Conservation (phyloP, 2,888 invertebrate species). For the Eupithecia exiguata region DNA sequence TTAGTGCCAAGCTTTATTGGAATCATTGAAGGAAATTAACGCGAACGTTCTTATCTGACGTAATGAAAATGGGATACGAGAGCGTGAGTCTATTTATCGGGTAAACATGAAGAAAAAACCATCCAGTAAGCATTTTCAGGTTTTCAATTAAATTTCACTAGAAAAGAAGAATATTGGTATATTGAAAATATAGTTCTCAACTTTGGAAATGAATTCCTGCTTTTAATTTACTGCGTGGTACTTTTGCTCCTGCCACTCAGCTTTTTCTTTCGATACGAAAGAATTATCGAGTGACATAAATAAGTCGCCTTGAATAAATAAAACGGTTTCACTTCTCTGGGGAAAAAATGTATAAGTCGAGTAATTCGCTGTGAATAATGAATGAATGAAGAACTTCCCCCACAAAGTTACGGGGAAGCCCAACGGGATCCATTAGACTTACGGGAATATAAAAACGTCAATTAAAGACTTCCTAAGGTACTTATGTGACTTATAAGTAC, state of each 20-base stretch:
- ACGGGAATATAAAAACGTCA: constrained; percentile 60
- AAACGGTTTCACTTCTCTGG: constrained; percentile 66
- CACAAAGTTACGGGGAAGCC: constrained; percentile 54
- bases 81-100: constrained; percentile 10
- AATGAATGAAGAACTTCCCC: constrained; percentile 67
- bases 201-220: constrained; percentile 17
- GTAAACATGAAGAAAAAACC: constrained; percentile 12
- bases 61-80: constrained; percentile 47
- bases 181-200: constrained; percentile 19
- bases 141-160: constrained; percentile 17
- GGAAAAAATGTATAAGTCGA: constrained; percentile 68
- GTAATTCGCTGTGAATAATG: constrained; percentile 78
- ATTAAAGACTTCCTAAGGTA: constrained; percentile 50
- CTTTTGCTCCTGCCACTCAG: constrained; percentile 45
- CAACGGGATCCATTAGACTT: constrained; percentile 56
- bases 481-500: constrained; percentile 32
- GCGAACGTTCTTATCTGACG: constrained; percentile 58
- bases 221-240: constrained; percentile 44
- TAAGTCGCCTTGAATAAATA: constrained; percentile 72
- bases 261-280: constrained; percentile 53
- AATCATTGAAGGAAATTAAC: constrained; percentile 60
- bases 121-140: constrained; percentile 18
- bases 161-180: constrained; percentile 17
- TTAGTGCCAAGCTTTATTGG: constrained; percentile 44
- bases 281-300: constrained; percentile 63